These are phyloP conservation scores for Azorinus chamasolen DNA, from an alignment of 2,888 invertebrate genomes.

Conservation along the genomic window DNA sequence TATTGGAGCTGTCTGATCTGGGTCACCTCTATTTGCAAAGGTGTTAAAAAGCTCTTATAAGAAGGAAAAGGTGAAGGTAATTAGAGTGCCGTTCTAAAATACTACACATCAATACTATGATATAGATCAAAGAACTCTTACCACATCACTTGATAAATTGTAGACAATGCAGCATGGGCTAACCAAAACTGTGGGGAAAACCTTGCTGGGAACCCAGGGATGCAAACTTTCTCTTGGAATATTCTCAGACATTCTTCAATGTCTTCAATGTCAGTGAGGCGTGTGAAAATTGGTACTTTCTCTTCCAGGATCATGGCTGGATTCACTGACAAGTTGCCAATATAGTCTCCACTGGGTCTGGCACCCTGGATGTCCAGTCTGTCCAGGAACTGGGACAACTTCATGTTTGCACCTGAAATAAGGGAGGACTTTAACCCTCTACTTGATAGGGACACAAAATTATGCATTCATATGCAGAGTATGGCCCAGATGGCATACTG, in stretches of 20 bases:
- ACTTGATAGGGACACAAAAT: too few relatives aligned
- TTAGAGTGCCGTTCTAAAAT: too few relatives aligned
- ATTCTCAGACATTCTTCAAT: slow-evolving; percentile 44
- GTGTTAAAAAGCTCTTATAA: too few relatives aligned
- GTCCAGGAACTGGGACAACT: slow-evolving; percentile 38
- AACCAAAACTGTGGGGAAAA: slow-evolving; percentile 57
- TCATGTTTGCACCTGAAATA: slow-evolving; percentile 7
- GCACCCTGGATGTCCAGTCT: slow-evolving; percentile 40
- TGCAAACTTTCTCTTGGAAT: slow-evolving; percentile 50
- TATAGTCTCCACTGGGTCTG: slow-evolving; percentile 47
- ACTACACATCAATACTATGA: too few relatives aligned
- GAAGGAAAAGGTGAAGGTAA: too few relatives aligned
- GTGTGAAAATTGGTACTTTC: slow-evolving; percentile 39
- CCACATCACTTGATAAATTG: slow-evolving; percentile 52
- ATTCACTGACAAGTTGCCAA: slow-evolving; percentile 46
- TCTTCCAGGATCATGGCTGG: slow-evolving; percentile 61
- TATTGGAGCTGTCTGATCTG: too few relatives aligned
- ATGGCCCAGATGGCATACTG: too few relatives aligned
- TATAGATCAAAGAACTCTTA: too few relatives aligned
- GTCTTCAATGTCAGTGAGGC: slow-evolving; percentile 42
- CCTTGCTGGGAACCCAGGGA: slow-evolving; percentile 56
- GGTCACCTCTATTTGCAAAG: too few relatives aligned
- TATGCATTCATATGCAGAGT: too few relatives aligned
- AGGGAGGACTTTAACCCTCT: too few relatives aligned
- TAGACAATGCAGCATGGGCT: slow-evolving; percentile 55